Base-by-base conservation (phyloP, 1,140 invertebrate genomes). In the Vanessa atalanta region DNA sequence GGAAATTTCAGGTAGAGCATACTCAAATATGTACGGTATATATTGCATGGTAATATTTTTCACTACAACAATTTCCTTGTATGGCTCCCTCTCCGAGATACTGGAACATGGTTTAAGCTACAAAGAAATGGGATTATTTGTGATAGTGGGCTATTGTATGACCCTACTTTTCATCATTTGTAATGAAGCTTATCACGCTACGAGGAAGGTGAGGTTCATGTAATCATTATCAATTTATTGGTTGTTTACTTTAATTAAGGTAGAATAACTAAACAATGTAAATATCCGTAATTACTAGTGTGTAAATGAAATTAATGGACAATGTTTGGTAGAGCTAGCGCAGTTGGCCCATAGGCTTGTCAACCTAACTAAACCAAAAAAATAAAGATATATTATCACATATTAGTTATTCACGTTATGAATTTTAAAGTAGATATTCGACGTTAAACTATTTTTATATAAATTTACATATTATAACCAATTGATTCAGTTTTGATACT, bases 1-100 rank as follows among this genome's bases (percentile, higher is more conserved):
- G n/a, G n/a, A n/a, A n/a, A 9, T 73, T 75, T 51, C 82, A 94
- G 94, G 94, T 51, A 93, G 94, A 57, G 95, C 95, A 3, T 96
- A 96, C 82, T 95, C 95, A 26, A 95, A 95, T 76, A 95, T 95
- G 95, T 96, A 96, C 77, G 95, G 94, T 15, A 95, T 96, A 81
- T 95, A 95, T 82, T 96, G 95, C 77, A 91, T 95, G 82, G 93
- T 96, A 0, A 95, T 96, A 48, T 94, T 96, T 81, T 94, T 96
- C 76, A 96, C 95, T 4, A 95, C 95, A 7, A 95, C 95, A 20
- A 95, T 95, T 53, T 95, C 95, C 6, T 92, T 94, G 14, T 96
- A 95, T 74, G 95, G 95, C 1, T 94, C 93, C 13, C 87, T 96
- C n/a, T 95, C 95, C 57, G 95, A 96, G 84, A 95, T 95, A 78